phyloP scores from a whole-genome alignment of 1,140 invertebrate species.

The Episyrphus balteatus region DNA sequence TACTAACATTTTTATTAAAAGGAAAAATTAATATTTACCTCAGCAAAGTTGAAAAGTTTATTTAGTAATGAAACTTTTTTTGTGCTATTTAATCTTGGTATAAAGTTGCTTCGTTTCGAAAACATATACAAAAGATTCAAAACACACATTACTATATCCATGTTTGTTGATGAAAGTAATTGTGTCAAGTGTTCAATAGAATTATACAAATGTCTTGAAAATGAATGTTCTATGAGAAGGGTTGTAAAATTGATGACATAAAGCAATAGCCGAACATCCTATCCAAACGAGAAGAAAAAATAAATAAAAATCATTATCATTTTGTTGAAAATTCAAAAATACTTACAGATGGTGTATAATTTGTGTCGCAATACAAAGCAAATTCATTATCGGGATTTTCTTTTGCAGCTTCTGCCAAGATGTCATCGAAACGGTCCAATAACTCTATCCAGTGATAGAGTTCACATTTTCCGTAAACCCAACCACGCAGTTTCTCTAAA shows the following conservation, averaged over 20 bases:
- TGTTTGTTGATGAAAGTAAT: conserved; percentile 73
- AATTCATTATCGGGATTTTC: conserved; percentile 56
- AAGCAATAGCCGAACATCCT: conserved; percentile 66
- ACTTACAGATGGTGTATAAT: conserved; percentile 49
- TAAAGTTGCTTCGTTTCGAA: conserved; percentile 85
- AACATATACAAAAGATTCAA: conserved; percentile 85
- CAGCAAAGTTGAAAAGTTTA: conserved; percentile 70
- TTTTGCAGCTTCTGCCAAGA: conserved; percentile 63
- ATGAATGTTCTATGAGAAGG: conserved; percentile 80
- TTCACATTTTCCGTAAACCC: conserved; percentile 87
- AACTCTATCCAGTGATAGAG: conserved; percentile 85
- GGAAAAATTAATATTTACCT: no score
- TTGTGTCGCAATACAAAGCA: conserved; percentile 66
- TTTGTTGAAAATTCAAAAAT: background rate
- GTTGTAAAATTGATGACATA: conserved; percentile 76
- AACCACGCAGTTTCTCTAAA: conserved; percentile 65
- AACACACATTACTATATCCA: conserved; percentile 78
- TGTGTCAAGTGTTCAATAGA: conserved; percentile 81
- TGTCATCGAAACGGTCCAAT: conserved; percentile 71
- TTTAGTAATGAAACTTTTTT: conserved; percentile 63
- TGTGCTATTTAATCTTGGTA: conserved; percentile 63
- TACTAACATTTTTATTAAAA: no score
- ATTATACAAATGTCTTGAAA: conserved; percentile 81
- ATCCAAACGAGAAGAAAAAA: conserved; percentile 15
- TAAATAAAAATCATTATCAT: background rate